Evolutionary conservation across 2,797 vertebrate species (phyloP), one percentile per base, ranked within the genome.

Genomic region (Parauchenoglanis punctatus): DNA sequence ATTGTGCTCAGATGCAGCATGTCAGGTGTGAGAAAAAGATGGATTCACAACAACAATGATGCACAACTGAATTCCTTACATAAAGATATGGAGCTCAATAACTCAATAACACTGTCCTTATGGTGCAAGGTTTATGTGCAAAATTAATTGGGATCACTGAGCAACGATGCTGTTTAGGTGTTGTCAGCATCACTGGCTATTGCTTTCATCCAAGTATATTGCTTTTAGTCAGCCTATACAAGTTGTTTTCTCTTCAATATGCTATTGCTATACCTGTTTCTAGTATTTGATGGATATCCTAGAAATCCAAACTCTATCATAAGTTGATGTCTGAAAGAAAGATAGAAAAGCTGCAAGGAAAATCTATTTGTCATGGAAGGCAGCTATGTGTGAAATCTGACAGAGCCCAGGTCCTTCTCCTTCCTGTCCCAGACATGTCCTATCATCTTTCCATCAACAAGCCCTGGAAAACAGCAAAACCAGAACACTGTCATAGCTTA

Each of bases 321-420:
- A 46, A 73, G 80, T 76, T 86, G 78, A 88, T 89, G 28, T 49
- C 76, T 88, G 75, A 83, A 67, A 61, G 83, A 87, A 89, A 86
- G 80, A 85, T 72, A 56, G 80, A 87, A 89, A 86, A 28, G 40
- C 68, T 56, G 77, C 23, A 81, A 75, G 75, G 73, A 76, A 70
- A 67, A 58, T 83, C 44, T 87, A 82, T 87, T 85, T 80, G 78
- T 88, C 85, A 80, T 81, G 63, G 77, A 85, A 86, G 86, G 83
- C 87, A 89, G 86, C 68, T 49, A 35, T 28, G 85, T 81, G 87
- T 90, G 84, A 88, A 78, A 87, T 85, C 49, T 85, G 75, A 89
- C 58, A 44, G 77, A 87, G n/a, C 81, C 46, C 12, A 12, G 20
- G 44, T 44, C 61, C 49, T 15, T 81, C 73, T 84, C 72, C 49